phyloP scores from a whole-genome alignment of 2,888 invertebrate species.

The Agriopis aurantiaria region DNA sequence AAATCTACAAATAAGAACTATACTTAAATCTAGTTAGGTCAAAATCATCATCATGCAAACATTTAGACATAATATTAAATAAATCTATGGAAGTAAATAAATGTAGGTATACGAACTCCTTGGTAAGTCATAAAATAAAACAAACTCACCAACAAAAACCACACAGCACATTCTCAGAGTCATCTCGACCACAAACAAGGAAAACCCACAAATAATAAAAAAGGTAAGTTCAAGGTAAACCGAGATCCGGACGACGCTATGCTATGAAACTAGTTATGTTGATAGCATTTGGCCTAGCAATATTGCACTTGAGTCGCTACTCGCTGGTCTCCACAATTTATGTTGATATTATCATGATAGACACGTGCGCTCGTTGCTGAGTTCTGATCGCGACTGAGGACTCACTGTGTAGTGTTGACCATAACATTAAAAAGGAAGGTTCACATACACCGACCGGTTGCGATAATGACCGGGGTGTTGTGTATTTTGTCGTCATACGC shows the following conservation, averaged over 20 bases:
- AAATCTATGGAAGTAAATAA: no score
- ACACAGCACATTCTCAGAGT: slow-evolving; percentile 61
- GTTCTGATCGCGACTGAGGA: slow-evolving; percentile 19
- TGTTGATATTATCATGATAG: slow-evolving; percentile 13
- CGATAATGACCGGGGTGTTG: slow-evolving; percentile 22
- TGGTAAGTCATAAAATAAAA: slow-evolving; percentile 29
- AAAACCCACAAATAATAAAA: slow-evolving; percentile 64
- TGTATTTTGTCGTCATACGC: slow-evolving; percentile 15
- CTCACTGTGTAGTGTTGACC: slow-evolving; percentile 16
- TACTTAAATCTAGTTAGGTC: no score
- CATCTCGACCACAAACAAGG: slow-evolving; percentile 69
- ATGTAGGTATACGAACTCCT: no score
- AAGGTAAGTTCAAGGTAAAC: slow-evolving; percentile 61
- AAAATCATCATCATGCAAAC: no score
- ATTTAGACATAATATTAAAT: no score
- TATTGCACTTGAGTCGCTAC: slow-evolving; percentile 35
- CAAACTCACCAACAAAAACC: slow-evolving; percentile 76
- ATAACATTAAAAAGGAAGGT: slow-evolving; percentile 34
- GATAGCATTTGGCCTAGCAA: slow-evolving; percentile 46
- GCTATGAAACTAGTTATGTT: slow-evolving; percentile 41
- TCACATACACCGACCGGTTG: slow-evolving; percentile 29
- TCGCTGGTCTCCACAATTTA: slow-evolving; percentile 7
- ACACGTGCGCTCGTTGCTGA: slow-evolving; percentile 7
- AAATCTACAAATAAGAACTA: no score
- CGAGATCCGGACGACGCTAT: slow-evolving; percentile 42